Evolutionary conservation across 2,797 vertebrate species (phyloP).

Genomic region (Syngnathus rostellatus): DNA sequence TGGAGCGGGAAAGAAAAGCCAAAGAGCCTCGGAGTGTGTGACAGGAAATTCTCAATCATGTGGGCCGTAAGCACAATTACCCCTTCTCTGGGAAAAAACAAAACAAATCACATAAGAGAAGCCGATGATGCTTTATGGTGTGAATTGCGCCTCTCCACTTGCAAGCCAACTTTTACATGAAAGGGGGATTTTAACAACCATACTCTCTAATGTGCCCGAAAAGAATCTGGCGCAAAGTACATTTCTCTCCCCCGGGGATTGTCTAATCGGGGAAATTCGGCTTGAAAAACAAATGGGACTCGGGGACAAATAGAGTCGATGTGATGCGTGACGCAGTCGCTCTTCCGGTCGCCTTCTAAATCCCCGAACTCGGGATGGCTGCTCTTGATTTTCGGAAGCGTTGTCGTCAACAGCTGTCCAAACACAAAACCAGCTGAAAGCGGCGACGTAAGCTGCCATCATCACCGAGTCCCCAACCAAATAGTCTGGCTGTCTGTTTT

Average conservation of each 20-base stretch:
- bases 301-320: conserved; percentile 10
- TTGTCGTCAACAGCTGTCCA: conserved; percentile 41
- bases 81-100: conserved; percentile 5
- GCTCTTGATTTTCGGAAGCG: conserved; percentile 32
- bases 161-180: background rate
- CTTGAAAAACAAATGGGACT: conserved; percentile 44
- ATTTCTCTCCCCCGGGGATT: background rate
- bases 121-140: background rate
- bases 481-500: background rate
- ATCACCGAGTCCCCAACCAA: background rate
- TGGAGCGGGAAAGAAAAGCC: conserved; percentile 23
- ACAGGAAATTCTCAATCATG: conserved; percentile 24
- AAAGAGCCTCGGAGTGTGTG: conserved; percentile 24
- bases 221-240: conserved; percentile 3
- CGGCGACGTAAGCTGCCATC: background rate
- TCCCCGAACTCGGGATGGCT: conserved; percentile 30
- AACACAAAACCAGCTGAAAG: conserved; percentile 24
- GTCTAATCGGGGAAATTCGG: background rate
- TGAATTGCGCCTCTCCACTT: background rate
- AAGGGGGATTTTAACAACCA: conserved; percentile 12
- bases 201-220: conserved; percentile 10
- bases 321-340: background rate
- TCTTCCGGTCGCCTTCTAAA: no score
- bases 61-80: background rate
- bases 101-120: conserved; percentile 23